Evolutionary conservation across 2,888 invertebrate species (phyloP), one percentile per base, ranked within the genome.

Genomic region (Zaprionus obscuricornis): DNA sequence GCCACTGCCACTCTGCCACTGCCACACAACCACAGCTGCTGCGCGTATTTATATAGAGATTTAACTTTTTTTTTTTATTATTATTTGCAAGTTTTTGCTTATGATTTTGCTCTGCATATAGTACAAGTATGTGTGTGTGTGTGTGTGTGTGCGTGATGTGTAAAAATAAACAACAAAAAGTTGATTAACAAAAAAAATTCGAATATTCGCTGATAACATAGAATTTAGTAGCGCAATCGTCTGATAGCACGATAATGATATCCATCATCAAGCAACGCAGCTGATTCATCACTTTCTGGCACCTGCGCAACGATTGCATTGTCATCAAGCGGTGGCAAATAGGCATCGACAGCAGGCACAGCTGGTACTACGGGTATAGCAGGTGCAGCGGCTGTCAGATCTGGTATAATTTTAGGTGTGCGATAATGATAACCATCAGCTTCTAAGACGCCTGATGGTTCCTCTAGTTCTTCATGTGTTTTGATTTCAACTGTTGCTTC

Each of bases 381-480:
- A n/a, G n/a, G n/a, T 0, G 39, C 49, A 1, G 16, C 29, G 2
- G 14, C 54, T 14, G 73, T 43, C n/a, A 87, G 55, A 43, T 86
- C 65, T 4, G 85, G 83, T 24, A 83, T 62, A 14, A 74, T 60
- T 8, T 66, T 47, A 1, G 87, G 88, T n/a, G 67, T 50, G 17
- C 62, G 74, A 34, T 87, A 87, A 40, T 88, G 87, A 43, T 87
- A 87, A 26, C 87, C 88, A 65, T 88, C 87, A 1, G 51, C 70
- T 5, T 75, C 56, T 3, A 88, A 49, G 3, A 68, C 36, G 4
- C 63, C 73, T 0, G 85, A 62, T 1, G 45, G 47, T 27, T 66
- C 47, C 18, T 56, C 68, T 16, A 77, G n/a, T 2, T 67, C 11
- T 18, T 79, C 84, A 29, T 74, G 69, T 3, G 50, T 54, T 39